phyloP scores from a whole-genome alignment of 2,113 vertebrate genomes.

The Mus pahari region DNA sequence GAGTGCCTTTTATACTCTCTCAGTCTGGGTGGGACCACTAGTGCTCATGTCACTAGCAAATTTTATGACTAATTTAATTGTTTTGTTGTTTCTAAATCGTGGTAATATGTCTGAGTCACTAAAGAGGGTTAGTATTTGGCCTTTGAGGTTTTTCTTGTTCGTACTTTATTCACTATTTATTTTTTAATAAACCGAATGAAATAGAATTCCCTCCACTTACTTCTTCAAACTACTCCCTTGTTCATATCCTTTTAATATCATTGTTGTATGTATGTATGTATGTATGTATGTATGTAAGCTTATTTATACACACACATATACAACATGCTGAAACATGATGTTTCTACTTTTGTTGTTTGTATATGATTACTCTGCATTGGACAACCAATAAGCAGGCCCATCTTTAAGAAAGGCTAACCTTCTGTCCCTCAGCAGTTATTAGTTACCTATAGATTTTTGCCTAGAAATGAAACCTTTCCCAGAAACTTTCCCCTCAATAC shows the following conservation, averaged over 20 bases:
- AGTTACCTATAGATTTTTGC: not conserved
- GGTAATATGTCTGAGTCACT: not conserved
- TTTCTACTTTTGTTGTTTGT: not conserved
- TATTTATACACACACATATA: not conserved
- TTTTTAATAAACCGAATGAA: not conserved
- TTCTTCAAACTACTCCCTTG: not conserved
- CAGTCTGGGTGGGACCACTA: not conserved
- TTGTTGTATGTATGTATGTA: not conserved
- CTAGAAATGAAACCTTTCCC: not conserved
- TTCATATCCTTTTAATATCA: not conserved
- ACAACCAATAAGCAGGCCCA: not conserved
- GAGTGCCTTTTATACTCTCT: constrained; percentile 16
- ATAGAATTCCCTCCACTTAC: not conserved
- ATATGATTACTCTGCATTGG: not conserved
- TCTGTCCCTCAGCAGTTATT: not conserved
- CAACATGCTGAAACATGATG: not conserved
- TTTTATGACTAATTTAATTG: constrained; percentile 41
- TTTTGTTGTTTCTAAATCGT: not conserved
- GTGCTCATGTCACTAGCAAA: not conserved
- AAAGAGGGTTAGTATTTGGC: not conserved
- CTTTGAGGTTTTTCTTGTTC: not conserved
- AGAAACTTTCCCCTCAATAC: not conserved
- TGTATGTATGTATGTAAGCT: not conserved
- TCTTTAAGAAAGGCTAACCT: not conserved
- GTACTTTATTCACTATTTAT: not conserved